Evolutionary conservation across 2,888 invertebrate species (phyloP), one percentile per base, ranked within the genome.

Genomic region (Laothoe populi): DNA sequence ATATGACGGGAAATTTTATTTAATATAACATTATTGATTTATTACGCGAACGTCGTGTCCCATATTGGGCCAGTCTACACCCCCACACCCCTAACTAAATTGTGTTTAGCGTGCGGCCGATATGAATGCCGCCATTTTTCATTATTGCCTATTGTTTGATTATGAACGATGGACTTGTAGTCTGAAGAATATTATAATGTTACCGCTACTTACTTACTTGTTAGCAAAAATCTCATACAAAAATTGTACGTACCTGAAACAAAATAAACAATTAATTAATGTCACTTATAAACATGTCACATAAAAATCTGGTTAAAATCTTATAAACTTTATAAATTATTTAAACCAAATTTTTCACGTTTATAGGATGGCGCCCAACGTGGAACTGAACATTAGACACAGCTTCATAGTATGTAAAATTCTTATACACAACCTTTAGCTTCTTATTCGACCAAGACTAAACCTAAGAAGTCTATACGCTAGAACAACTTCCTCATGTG

Each of bases 1-100:
- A 86, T 87, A 88, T 82, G 83, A 75, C 69, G 77, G 79, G 82
- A 81, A 83, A 85, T 87, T 88, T 89, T 88, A 90, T 90, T 89
- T 87, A 89, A 90, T 90, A 90, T 87, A 80, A 79, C 77, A 77
- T 81, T 88, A 90, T 90, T 89, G 90, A 90, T 90, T 90, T 90
- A 90, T 90, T 73, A 79, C 76, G 70, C 70, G 73, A 73, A 67
- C 71, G 69, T 63, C 68, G 73, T 75, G 78, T 70, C 67, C 74
- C 73, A 74, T 78, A 76, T 79, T 80, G 77, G 72, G 71, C 76
- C 74, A 67, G 72, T 70, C 38, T 74, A 71, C 75, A 78, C 73
- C 44, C 44, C 72, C 74, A 79, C 73, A 16, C 16, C 8, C 13
- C 10, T 44, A 8, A 68, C 74, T 75, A 74, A 72, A 74, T 72